Evolutionary conservation across 2,797 vertebrate genomes (phyloP).

Genomic region (Bovichtus diacanthus): DNA sequence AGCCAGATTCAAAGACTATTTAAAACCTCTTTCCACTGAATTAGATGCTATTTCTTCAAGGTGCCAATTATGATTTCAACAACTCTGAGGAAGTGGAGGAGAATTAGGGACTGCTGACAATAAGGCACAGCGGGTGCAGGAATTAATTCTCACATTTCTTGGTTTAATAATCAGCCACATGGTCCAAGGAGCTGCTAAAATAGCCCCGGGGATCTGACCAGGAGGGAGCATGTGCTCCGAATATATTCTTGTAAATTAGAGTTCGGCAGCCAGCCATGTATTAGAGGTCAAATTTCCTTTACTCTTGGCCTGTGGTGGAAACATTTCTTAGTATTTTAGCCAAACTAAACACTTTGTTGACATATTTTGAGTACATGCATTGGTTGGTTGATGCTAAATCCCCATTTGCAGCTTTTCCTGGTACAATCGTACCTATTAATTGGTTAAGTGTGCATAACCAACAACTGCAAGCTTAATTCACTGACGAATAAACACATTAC

Average conservation of each 20-base stretch:
- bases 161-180: conserved; percentile 62
- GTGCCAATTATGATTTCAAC: conserved; percentile 78
- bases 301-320: conserved; percentile 8
- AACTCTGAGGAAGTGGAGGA: conserved; percentile 43
- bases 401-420: conserved; percentile 2
- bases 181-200: conserved; percentile 48
- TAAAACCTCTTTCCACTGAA: conserved; percentile 68
- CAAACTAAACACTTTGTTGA: conserved; percentile 23
- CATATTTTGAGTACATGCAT: conserved; percentile 9
- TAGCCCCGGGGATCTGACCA: conserved; percentile 49
- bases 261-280: conserved; percentile 28
- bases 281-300: conserved; percentile 45
- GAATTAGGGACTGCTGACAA: conserved; percentile 47
- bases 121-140: conserved; percentile 17
- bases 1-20: conserved; percentile 51
- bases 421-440: conserved; percentile 26
- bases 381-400: conserved; percentile 7
- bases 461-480: conserved; percentile 30
- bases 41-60: conserved; percentile 70
- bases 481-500: conserved; percentile 40
- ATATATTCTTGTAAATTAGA: conserved; percentile 55
- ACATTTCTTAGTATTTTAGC: conserved; percentile 28
- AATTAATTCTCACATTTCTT: conserved; percentile 54
- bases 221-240: conserved; percentile 22
- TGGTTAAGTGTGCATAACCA: conserved; percentile 36